phyloP scores from a whole-genome alignment of 2,797 vertebrate species.

The Babyrousa celebensis region DNA sequence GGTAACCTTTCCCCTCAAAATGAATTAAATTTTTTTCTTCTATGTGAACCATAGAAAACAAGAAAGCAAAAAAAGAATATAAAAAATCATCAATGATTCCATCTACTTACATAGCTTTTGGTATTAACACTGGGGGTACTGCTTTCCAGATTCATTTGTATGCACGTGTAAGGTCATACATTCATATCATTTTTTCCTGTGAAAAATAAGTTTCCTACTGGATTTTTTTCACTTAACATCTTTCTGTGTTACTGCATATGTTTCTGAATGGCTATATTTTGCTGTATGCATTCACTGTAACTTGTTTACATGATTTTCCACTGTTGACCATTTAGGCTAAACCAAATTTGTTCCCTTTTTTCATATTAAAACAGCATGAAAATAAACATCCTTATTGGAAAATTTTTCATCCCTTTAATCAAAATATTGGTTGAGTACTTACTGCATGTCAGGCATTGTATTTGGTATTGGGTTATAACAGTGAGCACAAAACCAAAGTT shows the following conservation, averaged over 20 bases:
- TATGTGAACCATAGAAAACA: constrained; percentile 50
- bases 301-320: constrained; percentile 32
- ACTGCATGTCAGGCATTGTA: not conserved
- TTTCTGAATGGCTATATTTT: constrained; percentile 50
- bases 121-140: constrained; percentile 41
- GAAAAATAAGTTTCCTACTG: constrained; percentile 4
- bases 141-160: constrained; percentile 47
- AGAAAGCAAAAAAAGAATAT: constrained; percentile 45
- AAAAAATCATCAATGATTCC: constrained; percentile 40
- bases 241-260: constrained; percentile 10
- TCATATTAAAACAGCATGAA: not conserved
- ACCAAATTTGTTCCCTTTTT: constrained; percentile 42
- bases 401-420: constrained; percentile 63
- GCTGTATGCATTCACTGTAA: constrained; percentile 32
- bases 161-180: constrained; percentile 22
- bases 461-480: constrained; percentile 59
- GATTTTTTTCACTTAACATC: constrained; percentile 41
- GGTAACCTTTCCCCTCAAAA: constrained; percentile 42
- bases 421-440: constrained; percentile 17
- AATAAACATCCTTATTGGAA: constrained; percentile 49
- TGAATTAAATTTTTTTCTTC: constrained; percentile 57
- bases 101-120: not conserved
- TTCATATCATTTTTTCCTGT: not conserved
- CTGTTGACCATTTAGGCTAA: constrained; percentile 4
- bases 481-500: constrained; percentile 50